A percentile compares a stretch with the other conserved stretches of the same genome.
phyloP scores from a whole-genome alignment of 1,140 invertebrate species.

The Cryptotermes secundus region DNA sequence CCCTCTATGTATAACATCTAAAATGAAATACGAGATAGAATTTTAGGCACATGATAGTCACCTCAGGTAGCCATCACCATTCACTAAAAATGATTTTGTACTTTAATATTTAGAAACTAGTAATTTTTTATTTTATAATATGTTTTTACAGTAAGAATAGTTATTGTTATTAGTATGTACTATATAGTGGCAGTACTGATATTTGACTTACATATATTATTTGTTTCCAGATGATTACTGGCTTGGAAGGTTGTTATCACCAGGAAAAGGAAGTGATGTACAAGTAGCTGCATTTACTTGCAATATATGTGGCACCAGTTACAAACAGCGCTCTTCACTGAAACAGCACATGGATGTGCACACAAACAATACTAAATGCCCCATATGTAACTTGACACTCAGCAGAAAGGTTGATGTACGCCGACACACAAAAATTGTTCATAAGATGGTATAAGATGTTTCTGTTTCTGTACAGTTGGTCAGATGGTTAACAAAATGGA shows the following conservation, averaged over 20 bases:
- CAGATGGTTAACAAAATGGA: neutral
- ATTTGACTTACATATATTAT: neutral
- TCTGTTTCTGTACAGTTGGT: neutral
- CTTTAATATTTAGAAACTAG: neutral
- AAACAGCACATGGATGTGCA: constrained; percentile 57
- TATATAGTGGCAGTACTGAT: too few relatives aligned
- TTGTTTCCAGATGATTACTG: neutral
- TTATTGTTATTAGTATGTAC: too few relatives aligned
- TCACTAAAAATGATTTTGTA: too few relatives aligned
- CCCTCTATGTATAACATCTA: too few relatives aligned
- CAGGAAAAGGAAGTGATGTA: neutral
- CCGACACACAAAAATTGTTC: neutral
- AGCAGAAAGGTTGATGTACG: constrained; percentile 8
- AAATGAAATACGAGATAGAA: too few relatives aligned
- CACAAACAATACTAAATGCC: neutral
- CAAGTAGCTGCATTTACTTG: neutral
- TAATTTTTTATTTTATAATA: neutral
- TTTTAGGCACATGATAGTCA: too few relatives aligned
- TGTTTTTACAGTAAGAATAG: too few relatives aligned
- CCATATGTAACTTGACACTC: neutral
- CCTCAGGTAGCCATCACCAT: too few relatives aligned
- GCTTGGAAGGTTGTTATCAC: neutral
- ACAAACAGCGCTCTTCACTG: constrained; percentile 44
- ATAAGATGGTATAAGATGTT: neutral
- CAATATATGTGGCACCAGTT: constrained; percentile 6